A percentile compares a stretch with the other conserved stretches of the same genome.
Evolutionary conservation across 2,888 invertebrate genomes (phyloP).

Genomic region (Chymomyza amoena): DNA sequence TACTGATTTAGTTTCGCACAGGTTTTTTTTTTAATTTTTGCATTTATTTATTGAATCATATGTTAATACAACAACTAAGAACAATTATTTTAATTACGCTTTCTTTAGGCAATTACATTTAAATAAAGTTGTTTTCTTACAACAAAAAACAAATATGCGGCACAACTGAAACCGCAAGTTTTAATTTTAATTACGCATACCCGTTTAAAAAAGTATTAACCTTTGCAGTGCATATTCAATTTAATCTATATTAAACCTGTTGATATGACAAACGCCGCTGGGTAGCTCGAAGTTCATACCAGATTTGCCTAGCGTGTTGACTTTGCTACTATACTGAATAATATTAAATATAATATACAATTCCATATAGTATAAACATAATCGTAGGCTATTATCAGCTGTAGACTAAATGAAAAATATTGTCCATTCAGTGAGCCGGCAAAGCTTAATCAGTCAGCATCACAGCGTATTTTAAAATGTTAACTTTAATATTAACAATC

Average conservation of each 20-base stretch:
- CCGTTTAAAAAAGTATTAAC: not conserved
- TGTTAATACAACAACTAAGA: too few species aligned
- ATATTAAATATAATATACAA: not conserved
- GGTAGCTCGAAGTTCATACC: not conserved
- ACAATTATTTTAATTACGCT: too few species aligned
- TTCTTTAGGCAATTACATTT: too few species aligned
- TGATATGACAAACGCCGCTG: not conserved
- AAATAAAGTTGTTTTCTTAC: too few species aligned
- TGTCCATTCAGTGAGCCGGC: not conserved
- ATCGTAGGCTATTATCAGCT: not conserved
- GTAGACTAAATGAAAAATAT: not conserved
- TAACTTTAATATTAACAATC: not conserved
- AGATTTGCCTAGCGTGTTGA: not conserved
- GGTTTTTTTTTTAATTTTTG: not conserved
- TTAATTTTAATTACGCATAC: not conserved
- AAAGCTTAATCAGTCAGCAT: not conserved
- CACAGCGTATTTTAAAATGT: not conserved
- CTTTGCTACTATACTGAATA: not conserved
- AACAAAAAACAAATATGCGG: too few species aligned
- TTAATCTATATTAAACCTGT: not conserved
- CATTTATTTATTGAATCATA: too few species aligned
- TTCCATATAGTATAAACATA: not conserved
- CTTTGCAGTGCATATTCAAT: not conserved
- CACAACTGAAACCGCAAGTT: not conserved
- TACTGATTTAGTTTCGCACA: not conserved